These are phyloP conservation scores for Syngnathus typhle DNA, from an alignment of 2,113 vertebrate species.

Conservation along the genomic window DNA sequence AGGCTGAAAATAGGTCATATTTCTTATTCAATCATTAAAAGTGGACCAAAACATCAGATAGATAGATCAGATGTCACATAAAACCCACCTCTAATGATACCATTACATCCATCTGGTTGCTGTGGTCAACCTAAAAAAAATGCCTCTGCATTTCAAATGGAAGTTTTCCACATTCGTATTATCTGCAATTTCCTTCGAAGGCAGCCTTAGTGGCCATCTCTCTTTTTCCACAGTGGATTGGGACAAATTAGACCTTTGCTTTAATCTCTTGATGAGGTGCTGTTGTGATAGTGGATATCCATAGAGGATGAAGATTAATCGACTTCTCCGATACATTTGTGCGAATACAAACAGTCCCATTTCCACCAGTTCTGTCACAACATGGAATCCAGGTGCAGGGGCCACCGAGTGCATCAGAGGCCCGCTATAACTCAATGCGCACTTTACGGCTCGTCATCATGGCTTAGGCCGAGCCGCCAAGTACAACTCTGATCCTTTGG, in stretches of 20 bases:
- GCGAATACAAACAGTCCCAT: constrained; percentile 56
- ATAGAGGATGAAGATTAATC: constrained; percentile 59
- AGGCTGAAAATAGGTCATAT: not conserved
- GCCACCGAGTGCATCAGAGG: constrained; percentile 49
- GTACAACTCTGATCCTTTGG: constrained; percentile 35
- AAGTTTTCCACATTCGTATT: constrained; percentile 47
- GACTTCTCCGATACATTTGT: constrained; percentile 43
- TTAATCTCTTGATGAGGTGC: constrained; percentile 58
- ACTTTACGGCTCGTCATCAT: constrained; percentile 54
- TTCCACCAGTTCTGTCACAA: constrained; percentile 59
- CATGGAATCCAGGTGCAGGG: constrained; percentile 57
- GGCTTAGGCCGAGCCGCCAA: constrained; percentile 26
- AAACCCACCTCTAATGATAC: constrained; percentile 43
- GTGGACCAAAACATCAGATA: constrained; percentile 6
- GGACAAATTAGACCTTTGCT: constrained; percentile 48
- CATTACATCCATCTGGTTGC: constrained; percentile 32
- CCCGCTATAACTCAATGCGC: constrained; percentile 56
- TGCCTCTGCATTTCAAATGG: constrained; percentile 45
- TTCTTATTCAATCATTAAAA: constrained; percentile 27
- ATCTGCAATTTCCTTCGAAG: constrained; percentile 44
- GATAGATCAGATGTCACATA: constrained; percentile 27
- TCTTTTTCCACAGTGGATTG: constrained; percentile 35
- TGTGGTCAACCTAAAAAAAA: constrained; percentile 48
- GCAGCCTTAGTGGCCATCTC: constrained; percentile 7
- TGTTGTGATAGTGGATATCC: constrained; percentile 64